phyloP scores from a whole-genome alignment of 2,888 invertebrate genomes.

The Nemurella pictetii region DNA sequence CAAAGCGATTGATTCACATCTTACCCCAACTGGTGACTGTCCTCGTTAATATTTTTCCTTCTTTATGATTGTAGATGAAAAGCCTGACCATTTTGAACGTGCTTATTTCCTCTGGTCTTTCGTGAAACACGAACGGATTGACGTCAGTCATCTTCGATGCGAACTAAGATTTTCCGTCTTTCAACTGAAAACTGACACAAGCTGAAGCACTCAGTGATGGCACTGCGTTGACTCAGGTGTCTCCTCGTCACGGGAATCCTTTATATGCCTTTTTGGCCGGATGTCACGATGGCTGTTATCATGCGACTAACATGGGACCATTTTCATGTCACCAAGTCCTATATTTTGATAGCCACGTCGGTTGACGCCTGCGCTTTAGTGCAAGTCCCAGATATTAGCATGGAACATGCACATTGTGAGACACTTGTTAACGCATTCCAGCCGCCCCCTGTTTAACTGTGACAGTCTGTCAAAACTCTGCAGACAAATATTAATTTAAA shows the following conservation, averaged over 20 bases:
- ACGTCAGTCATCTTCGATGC: background rate
- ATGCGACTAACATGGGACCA: background rate
- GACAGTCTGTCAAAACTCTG: background rate
- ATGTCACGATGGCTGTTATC: background rate
- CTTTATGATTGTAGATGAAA: background rate
- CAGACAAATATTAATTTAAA: background rate
- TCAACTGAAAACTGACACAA: background rate
- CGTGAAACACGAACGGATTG: conserved; percentile 1
- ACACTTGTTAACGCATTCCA: background rate
- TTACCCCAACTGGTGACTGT: conserved; percentile 11
- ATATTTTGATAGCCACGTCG: background rate
- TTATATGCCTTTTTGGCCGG: background rate
- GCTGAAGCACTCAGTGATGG: background rate
- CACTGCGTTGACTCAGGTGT: background rate
- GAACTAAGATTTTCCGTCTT: background rate
- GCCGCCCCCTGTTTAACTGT: too few species aligned
- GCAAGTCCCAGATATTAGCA: background rate
- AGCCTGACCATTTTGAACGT: background rate
- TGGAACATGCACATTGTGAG: background rate
- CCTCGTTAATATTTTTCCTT: background rate
- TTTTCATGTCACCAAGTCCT: background rate
- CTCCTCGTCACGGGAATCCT: background rate
- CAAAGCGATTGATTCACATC: background rate
- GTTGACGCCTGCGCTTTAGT: too few species aligned
- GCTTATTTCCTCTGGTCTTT: background rate